A percentile compares a stretch with the other conserved stretches of the same genome.
phyloP scores from a whole-genome alignment of 2,888 invertebrate genomes.

The Sinodicranocentrus sp. region DNA sequence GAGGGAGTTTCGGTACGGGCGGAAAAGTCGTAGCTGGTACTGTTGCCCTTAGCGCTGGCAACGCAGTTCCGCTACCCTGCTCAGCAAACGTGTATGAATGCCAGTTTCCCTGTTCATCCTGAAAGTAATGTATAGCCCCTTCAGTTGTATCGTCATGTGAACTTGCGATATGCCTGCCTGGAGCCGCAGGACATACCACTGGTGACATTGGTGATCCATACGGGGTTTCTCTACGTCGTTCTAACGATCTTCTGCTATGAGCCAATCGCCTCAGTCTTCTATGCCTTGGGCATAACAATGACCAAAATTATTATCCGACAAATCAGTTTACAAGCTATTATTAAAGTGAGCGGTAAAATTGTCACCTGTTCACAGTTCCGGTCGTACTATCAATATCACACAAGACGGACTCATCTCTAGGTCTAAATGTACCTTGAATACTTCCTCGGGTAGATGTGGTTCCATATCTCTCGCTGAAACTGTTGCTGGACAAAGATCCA shows the following conservation, averaged over 20 bases:
- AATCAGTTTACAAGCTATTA: neutral
- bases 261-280: constrained; percentile 75
- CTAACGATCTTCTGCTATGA: constrained; percentile 74
- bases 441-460: constrained; percentile 56
- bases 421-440: constrained; percentile 73
- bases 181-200: constrained; percentile 76
- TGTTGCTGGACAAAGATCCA: constrained; percentile 40
- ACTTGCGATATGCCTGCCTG: constrained; percentile 85
- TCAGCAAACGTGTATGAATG: constrained; percentile 90
- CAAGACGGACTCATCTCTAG: constrained; percentile 70
- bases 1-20: constrained; percentile 26
- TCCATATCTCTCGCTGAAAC: constrained; percentile 64
- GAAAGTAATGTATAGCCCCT: constrained; percentile 91
- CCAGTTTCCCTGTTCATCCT: constrained; percentile 92
- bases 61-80: constrained; percentile 47
- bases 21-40: constrained; percentile 18
- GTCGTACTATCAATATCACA: constrained; percentile 74
- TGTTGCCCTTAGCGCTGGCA: constrained; percentile 43
- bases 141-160: constrained; percentile 90
- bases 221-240: constrained; percentile 74
- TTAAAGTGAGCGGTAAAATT: constrained; percentile 11
- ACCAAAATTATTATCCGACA: constrained; percentile 50
- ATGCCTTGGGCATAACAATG: constrained; percentile 67
- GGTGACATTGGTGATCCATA: constrained; percentile 75
- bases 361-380: constrained; percentile 72